Base-by-base conservation (phyloP, 2,797 vertebrate genomes). In the Tragelaphus eurycerus region DNA sequence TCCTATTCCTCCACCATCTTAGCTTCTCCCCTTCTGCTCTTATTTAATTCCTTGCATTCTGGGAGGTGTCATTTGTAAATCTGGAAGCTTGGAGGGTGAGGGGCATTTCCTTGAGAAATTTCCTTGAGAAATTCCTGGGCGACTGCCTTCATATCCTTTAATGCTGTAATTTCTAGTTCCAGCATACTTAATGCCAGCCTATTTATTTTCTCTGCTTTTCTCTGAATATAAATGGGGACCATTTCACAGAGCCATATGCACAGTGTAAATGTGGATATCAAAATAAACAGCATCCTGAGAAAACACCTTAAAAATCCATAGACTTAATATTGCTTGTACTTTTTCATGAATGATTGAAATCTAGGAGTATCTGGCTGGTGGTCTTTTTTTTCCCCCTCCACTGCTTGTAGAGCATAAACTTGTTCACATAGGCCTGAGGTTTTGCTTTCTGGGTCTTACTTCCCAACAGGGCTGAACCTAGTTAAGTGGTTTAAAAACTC, bases 151-250 rank as follows among this genome's bases (percentile, higher is more conserved):
- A 43, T 81, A 16, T 54, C 46, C 34, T 81, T 89, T 54, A 38
- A 57, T 46, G 23, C 57, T 48, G 3, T 81, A 88, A 71, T 86
- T 90, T 52, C n/a, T 31, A 43, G 6, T 79, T 74, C 55, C 16
- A 71, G 52, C 11, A 19, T 23, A 10, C 55, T 86, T 60, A 52
- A 48, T 19, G 52, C 19, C 34, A 46, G 34, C 25, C 16, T 46
- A 57, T 55, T 95, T 86, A 79, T 85, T 85, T 98, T 96, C 14
- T 94, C 27, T 94, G 27, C 23, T 85, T 55, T n/a, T 91, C 60
- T 81, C 19, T 81, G 52, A 78, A 78, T 76, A 60, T 64, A 43
- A 43, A 71, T 21, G 2, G 34, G 78, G 38, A 50, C 17, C 57
- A 78, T 55, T 91, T 86, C 38, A 27, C 29, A 93, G 62, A 88